Evolutionary conservation across 1,140 invertebrate genomes (phyloP).

Genomic region (Aleiodes sp.): DNA sequence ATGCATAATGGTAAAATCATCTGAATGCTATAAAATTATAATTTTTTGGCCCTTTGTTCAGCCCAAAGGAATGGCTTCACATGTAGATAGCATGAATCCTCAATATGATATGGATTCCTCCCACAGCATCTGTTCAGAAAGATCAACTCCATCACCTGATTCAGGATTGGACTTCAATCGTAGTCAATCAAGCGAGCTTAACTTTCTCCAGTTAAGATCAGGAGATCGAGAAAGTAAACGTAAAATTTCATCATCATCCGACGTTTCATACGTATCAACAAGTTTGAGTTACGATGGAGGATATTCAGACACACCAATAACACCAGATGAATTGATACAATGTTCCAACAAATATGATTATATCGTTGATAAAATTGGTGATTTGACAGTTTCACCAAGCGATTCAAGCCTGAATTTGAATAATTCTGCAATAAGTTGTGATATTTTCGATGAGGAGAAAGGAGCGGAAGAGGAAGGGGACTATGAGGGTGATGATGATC

Average conservation of each 20-base stretch:
- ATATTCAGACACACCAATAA: slow-evolving; percentile 22
- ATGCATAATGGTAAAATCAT: background rate
- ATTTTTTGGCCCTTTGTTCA: slow-evolving; percentile 2
- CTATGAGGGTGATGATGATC: slow-evolving; percentile 33
- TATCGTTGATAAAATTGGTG: slow-evolving; percentile 42
- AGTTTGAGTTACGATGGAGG: slow-evolving; percentile 14
- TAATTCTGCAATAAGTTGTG: background rate
- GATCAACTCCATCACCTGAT: slow-evolving; percentile 12
- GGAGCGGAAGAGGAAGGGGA: slow-evolving; percentile 21
- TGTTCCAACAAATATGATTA: slow-evolving; percentile 36
- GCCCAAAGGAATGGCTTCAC: slow-evolving; percentile 19
- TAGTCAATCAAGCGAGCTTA: background rate
- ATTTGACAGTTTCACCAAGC: slow-evolving; percentile 30
- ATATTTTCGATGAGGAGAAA: slow-evolving; percentile 15
- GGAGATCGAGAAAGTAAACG: background rate
- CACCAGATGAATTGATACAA: slow-evolving; percentile 5
- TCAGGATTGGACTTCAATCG: slow-evolving; percentile 1
- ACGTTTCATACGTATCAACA: slow-evolving; percentile 15
- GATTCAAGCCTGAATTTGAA: background rate
- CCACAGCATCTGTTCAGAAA: slow-evolving; percentile 26
- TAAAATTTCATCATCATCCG: slow-evolving; percentile 6
- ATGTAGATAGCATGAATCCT: background rate
- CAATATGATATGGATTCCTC: background rate
- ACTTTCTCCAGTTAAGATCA: background rate
- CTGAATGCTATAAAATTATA: background rate